phyloP scores from a whole-genome alignment of 2,888 invertebrate genomes.

The Iphiclides podalirius region DNA sequence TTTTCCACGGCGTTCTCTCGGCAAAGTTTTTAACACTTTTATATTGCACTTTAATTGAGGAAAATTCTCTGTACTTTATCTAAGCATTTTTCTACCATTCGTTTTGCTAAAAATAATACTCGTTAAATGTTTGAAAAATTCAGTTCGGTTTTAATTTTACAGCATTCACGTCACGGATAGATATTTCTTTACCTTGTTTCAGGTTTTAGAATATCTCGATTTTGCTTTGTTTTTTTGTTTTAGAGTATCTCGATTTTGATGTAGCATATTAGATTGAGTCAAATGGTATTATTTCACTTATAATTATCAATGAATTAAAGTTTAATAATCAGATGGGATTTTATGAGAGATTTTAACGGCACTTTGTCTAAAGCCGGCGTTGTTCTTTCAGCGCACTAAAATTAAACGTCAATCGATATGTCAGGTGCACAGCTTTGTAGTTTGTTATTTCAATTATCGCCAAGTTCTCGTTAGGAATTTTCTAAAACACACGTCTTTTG shows the following conservation, averaged over 20 bases:
- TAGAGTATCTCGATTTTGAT: too few relatives aligned
- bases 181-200: too few relatives aligned
- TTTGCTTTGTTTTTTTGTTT: too few relatives aligned
- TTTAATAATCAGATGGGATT: slow-evolving; percentile 4
- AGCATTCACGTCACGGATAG: too few relatives aligned
- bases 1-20: slow-evolving; percentile 43
- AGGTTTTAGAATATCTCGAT: too few relatives aligned
- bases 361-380: slow-evolving; percentile 40
- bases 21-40: slow-evolving; percentile 47
- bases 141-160: not conserved
- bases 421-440: slow-evolving; percentile 55
- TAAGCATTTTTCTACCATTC: not conserved
- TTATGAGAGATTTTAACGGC: slow-evolving; percentile 9
- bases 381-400: slow-evolving; percentile 61
- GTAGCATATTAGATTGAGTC: too few relatives aligned
- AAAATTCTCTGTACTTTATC: slow-evolving; percentile 25
- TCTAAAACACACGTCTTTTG: slow-evolving; percentile 54
- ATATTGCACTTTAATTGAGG: slow-evolving; percentile 52
- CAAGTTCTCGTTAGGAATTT: slow-evolving; percentile 54
- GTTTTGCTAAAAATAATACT: slow-evolving; percentile 1
- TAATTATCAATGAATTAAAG: too few relatives aligned
- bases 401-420: slow-evolving; percentile 73
- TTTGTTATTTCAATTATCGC: slow-evolving; percentile 74
- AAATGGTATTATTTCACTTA: too few relatives aligned
- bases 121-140: not conserved